A percentile compares a stretch with the other conserved stretches of the same genome.
Evolutionary conservation across 1,140 invertebrate genomes (phyloP).

Genomic region (Meloidogyne floridensis): DNA sequence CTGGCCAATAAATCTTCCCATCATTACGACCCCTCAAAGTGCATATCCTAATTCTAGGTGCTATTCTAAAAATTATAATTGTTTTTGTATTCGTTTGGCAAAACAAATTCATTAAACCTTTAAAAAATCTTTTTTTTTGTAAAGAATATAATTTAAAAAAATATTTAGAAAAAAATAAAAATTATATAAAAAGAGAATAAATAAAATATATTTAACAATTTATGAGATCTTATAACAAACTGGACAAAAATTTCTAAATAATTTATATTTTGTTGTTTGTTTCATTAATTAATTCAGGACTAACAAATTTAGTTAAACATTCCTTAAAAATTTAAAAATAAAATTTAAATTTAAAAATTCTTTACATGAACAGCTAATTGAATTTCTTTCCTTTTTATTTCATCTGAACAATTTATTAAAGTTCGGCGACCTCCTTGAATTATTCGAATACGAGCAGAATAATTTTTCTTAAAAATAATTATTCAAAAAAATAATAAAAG

Average conservation of each 20-base stretch:
- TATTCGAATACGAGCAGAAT: constrained; percentile 22
- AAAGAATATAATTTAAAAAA: too few relatives aligned
- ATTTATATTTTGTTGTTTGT: background rate
- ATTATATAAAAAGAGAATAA: too few relatives aligned
- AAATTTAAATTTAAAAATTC: background rate
- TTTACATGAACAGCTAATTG: constrained; percentile 13
- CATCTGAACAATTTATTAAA: constrained; percentile 23
- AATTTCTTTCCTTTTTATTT: constrained; percentile 19
- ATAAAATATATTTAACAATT: too few relatives aligned
- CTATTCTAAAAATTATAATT: background rate
- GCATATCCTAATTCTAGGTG: background rate
- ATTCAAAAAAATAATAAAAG: background rate
- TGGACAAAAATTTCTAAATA: too few relatives aligned
- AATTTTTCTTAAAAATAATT: background rate
- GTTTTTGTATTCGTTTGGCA: background rate
- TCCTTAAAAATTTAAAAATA: background rate
- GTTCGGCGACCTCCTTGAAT: constrained; percentile 9
- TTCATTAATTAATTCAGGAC: background rate
- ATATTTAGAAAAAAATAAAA: too few relatives aligned
- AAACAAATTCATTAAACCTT: background rate
- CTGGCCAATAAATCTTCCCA: constrained; percentile 21
- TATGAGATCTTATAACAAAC: too few relatives aligned
- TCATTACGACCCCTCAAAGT: background rate
- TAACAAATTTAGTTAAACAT: constrained; percentile 1
- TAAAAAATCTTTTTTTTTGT: background rate